Percentiles rank a stretch among this genome's conserved stretches.
Evolutionary conservation across 2,113 vertebrate species (phyloP).

Genomic region (Lycaon pictus): DNA sequence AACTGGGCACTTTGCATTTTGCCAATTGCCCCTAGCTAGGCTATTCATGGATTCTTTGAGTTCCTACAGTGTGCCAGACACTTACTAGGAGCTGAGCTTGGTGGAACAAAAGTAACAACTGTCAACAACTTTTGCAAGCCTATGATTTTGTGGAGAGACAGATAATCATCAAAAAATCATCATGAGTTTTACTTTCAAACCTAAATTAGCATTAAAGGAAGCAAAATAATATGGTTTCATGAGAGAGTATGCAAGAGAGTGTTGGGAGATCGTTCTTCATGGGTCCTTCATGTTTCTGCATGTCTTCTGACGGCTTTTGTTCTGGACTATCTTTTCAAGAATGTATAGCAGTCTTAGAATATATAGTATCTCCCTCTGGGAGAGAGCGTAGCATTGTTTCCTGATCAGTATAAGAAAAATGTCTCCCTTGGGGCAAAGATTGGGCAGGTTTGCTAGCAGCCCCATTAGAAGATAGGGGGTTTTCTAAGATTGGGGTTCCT

Average conservation of each 20-base stretch:
- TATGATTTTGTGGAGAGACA: slow-evolving; percentile 13
- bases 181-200: slow-evolving; percentile 9
- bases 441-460: background rate
- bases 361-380: background rate
- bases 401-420: background rate
- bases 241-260: background rate
- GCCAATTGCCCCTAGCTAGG: background rate
- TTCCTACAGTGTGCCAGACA: background rate
- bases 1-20: slow-evolving; percentile 52
- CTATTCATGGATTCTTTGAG: background rate
- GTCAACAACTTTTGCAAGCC: background rate
- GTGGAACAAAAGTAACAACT: background rate
- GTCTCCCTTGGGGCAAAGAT: background rate
- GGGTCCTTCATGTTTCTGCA: background rate
- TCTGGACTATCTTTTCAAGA: background rate
- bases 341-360: background rate
- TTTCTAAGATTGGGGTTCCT: background rate
- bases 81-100: background rate
- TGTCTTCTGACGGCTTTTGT: background rate
- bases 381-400: background rate
- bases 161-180: background rate
- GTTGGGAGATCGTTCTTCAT: background rate
- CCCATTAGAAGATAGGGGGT: background rate
- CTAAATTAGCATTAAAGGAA: background rate
- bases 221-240: background rate